phyloP scores from a whole-genome alignment of 2,888 invertebrate species.

The Scaptomyza caliginosa region DNA sequence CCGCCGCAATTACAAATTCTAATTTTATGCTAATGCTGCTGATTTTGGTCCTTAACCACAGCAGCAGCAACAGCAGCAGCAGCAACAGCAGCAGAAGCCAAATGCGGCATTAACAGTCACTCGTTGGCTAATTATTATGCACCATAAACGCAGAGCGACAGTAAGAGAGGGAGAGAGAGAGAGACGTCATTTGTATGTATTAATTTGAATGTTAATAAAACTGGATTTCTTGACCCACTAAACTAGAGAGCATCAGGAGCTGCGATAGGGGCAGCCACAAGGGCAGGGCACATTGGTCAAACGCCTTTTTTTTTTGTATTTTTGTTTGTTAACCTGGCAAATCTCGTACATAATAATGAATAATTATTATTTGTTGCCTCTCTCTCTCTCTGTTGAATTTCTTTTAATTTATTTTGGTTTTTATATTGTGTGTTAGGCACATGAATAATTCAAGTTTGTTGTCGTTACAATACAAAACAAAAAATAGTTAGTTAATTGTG shows the following conservation, averaged over 20 bases:
- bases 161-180: not conserved
- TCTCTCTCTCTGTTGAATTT: slow-evolving; percentile 48
- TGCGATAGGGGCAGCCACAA: not conserved
- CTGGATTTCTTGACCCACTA: slow-evolving; percentile 82
- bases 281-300: slow-evolving; percentile 43
- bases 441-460: slow-evolving; percentile 71
- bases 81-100: slow-evolving; percentile 1
- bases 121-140: slow-evolving; percentile 75
- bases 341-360: slow-evolving; percentile 75
- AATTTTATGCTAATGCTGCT: slow-evolving; percentile 82
- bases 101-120: slow-evolving; percentile 23
- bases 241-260: slow-evolving; percentile 61
- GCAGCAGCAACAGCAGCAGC: not conserved
- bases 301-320: slow-evolving; percentile 24
- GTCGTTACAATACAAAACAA: not conserved
- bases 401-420: slow-evolving; percentile 75
- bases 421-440: slow-evolving; percentile 64
- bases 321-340: slow-evolving; percentile 31
- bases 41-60: slow-evolving; percentile 55
- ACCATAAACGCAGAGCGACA: slow-evolving; percentile 57
- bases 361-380: slow-evolving; percentile 53
- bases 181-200: slow-evolving; percentile 75
- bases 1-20: slow-evolving; percentile 83
- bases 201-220: slow-evolving; percentile 81
- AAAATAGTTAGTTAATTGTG: slow-evolving; percentile 9